phyloP scores from a whole-genome alignment of 2,113 vertebrate species.

The Hemibagrus wyckioides region DNA sequence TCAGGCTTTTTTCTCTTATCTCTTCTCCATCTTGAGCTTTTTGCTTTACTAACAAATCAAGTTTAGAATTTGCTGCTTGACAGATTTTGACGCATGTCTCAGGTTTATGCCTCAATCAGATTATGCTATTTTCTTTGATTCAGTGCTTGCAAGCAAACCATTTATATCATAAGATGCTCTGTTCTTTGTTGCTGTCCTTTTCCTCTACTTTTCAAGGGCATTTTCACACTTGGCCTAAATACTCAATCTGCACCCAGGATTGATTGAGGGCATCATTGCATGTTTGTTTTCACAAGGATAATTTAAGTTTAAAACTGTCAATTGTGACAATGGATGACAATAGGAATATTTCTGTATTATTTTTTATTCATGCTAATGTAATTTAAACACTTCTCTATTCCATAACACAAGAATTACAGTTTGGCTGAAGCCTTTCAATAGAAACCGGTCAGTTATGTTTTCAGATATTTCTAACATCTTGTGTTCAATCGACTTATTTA shows the following conservation, averaged over 20 bases:
- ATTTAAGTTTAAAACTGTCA: background rate
- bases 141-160: slow-evolving; percentile 15
- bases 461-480: background rate
- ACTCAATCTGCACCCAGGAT: background rate
- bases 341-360: background rate
- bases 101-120: slow-evolving; percentile 2
- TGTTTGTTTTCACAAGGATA: background rate
- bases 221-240: slow-evolving; percentile 11
- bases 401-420: background rate
- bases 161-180: slow-evolving; percentile 1
- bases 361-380: background rate
- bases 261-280: background rate
- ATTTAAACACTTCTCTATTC: background rate
- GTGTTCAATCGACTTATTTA: background rate
- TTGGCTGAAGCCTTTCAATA: background rate
- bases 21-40: slow-evolving; percentile 20
- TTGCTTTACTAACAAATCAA: slow-evolving; percentile 34
- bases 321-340: background rate
- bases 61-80: slow-evolving; percentile 35
- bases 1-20: slow-evolving; percentile 38
- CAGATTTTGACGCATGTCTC: slow-evolving; percentile 7
- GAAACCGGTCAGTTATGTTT: background rate
- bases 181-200: slow-evolving; percentile 12
- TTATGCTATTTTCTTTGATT: slow-evolving; percentile 13
- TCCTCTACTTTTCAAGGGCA: slow-evolving; percentile 16